Evolutionary conservation across 1,140 invertebrate species (phyloP).

Genomic region (Parapsyche elsis): DNA sequence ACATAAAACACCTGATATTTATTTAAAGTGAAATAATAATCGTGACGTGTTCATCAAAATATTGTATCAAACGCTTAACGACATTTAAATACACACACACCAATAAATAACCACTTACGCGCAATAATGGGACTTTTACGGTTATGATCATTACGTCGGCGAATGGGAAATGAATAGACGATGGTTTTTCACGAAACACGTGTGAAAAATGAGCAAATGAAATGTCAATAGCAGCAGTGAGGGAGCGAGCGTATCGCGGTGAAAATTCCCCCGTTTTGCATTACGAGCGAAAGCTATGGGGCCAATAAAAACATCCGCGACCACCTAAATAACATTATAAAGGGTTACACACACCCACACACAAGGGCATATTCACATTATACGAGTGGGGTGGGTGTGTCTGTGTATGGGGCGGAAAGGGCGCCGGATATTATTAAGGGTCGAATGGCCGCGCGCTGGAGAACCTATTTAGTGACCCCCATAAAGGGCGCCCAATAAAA

Average conservation of each 20-base stretch:
- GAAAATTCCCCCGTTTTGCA: neutral
- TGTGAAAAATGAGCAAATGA: too few species aligned
- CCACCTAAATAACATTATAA: conserved; percentile 24
- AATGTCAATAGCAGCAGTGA: too few species aligned
- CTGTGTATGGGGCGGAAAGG: neutral
- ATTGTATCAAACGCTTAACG: too few species aligned
- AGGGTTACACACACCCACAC: neutral
- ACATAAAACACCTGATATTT: too few species aligned
- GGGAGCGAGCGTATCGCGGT: neutral
- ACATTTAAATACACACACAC: too few species aligned
- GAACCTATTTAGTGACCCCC: conserved; percentile 37
- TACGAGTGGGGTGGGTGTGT: neutral
- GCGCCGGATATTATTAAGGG: conserved; percentile 37
- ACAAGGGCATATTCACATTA: neutral
- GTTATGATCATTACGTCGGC: too few species aligned
- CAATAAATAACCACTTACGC: too few species aligned
- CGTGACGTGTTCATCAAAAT: too few species aligned
- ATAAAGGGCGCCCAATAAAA: conserved; percentile 37
- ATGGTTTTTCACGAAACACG: too few species aligned
- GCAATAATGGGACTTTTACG: too few species aligned
- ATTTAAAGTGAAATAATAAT: too few species aligned
- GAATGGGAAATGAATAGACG: too few species aligned
- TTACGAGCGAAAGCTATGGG: neutral
- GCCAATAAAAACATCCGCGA: conserved; percentile 16
- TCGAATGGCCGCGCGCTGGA: conserved; percentile 30